A percentile compares a stretch with the other conserved stretches of the same genome.
phyloP scores from a whole-genome alignment of 2,888 invertebrate genomes.

The Augiades crinisus region DNA sequence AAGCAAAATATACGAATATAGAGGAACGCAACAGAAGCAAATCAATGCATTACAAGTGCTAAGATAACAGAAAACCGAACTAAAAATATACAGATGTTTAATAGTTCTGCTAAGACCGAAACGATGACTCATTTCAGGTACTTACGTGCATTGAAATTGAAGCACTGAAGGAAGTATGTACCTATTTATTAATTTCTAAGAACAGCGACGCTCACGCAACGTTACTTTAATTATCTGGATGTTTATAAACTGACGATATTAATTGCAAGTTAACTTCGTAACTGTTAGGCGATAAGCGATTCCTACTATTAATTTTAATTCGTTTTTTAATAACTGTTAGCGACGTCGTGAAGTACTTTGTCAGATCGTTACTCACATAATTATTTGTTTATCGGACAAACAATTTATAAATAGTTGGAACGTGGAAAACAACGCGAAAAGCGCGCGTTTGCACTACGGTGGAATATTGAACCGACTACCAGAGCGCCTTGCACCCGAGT shows the following conservation, averaged over 20 bases:
- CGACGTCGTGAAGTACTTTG: neutral
- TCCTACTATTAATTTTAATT: neutral
- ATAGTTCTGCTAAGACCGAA: constrained; percentile 1
- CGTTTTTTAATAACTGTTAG: neutral
- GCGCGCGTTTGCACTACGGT: constrained; percentile 39
- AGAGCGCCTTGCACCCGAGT: constrained; percentile 33
- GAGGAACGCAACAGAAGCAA: no score
- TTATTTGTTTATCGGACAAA: neutral
- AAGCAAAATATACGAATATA: no score
- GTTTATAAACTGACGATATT: no score
- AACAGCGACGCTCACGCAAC: neutral
- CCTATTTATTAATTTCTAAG: neutral
- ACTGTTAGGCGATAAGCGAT: no score
- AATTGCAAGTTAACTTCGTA: no score
- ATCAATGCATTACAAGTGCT: neutral
- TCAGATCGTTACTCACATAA: constrained; percentile 4
- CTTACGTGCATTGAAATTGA: constrained; percentile 23
- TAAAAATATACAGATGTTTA: constrained; percentile 1
- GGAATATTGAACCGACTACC: constrained; percentile 22
- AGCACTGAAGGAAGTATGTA: constrained; percentile 16
- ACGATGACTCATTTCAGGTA: constrained; percentile 17
- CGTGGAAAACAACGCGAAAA: constrained; percentile 32
- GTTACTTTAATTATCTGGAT: neutral
- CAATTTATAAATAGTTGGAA: neutral
- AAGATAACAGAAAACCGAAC: neutral